Conservation (phyloP, 2,797 vertebrate species). For the Hoplostethus atlanticus region DNA sequence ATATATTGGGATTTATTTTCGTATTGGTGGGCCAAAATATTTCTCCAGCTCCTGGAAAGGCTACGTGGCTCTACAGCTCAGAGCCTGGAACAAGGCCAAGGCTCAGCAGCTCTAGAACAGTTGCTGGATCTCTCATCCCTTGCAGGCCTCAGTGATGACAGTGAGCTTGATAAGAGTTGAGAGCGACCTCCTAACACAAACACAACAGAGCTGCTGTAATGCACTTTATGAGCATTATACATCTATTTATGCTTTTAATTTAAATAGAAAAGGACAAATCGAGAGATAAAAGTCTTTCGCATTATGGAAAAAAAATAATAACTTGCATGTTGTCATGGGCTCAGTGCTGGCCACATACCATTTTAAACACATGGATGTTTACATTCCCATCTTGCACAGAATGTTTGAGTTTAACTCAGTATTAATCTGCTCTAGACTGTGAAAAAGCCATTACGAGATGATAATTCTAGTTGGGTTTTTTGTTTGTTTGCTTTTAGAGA, state of each 20-base stretch:
- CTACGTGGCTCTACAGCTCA: conserved; percentile 58
- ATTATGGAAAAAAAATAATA: too few relatives aligned
- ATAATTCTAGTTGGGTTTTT: too few relatives aligned
- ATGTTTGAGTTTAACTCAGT: too few relatives aligned
- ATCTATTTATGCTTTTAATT: not conserved
- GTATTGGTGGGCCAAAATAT: conserved; percentile 28
- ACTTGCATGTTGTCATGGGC: too few relatives aligned
- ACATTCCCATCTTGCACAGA: too few relatives aligned
- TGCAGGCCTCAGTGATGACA: conserved; percentile 43
- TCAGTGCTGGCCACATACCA: too few relatives aligned
- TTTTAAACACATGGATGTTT: too few relatives aligned
- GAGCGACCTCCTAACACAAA: conserved; percentile 61
- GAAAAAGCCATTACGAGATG: too few relatives aligned
- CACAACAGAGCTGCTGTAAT: conserved; percentile 5
- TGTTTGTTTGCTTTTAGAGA: too few relatives aligned
- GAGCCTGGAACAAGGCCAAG: conserved; percentile 46
- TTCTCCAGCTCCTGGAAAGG: conserved; percentile 33
- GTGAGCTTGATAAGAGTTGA: conserved; percentile 62
- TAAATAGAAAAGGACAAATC: too few relatives aligned
- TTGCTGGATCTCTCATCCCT: conserved; percentile 36
- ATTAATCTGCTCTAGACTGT: too few relatives aligned
- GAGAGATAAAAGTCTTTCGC: too few relatives aligned
- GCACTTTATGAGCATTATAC: not conserved
- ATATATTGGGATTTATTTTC: conserved; percentile 38
- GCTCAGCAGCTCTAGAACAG: conserved; percentile 23